phyloP scores from a whole-genome alignment of 2,113 vertebrate genomes.

The Megaptera novaeangliae region DNA sequence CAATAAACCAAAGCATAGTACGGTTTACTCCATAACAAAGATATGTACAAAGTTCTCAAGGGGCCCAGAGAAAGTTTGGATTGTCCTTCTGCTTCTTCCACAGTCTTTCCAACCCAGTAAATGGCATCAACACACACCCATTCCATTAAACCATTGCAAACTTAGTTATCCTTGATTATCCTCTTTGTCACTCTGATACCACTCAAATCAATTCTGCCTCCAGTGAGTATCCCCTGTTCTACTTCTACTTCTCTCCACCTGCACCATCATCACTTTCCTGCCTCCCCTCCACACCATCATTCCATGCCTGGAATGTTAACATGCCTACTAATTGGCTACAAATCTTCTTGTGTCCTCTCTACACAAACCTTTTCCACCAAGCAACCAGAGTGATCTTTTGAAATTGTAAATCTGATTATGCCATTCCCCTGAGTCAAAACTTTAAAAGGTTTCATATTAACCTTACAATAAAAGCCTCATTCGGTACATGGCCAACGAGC shows the following conservation, averaged over 20 bases:
- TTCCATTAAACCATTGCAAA: neutral
- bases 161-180: neutral
- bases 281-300: neutral
- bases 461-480: neutral
- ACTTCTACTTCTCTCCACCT: neutral
- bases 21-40: neutral
- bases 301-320: neutral
- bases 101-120: neutral
- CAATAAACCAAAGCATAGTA: neutral
- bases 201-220: neutral
- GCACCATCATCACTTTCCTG: neutral
- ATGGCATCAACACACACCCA: neutral
- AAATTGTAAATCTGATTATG: neutral
- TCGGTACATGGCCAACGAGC: neutral
- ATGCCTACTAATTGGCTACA: neutral
- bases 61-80: neutral
- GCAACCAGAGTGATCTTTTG: neutral
- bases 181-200: neutral
- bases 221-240: neutral
- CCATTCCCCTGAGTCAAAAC: neutral
- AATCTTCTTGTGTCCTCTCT: neutral
- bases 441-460: neutral
- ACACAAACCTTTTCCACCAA: neutral
- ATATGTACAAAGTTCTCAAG: neutral
- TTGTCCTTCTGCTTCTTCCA: neutral